phyloP scores from a whole-genome alignment of 2,113 vertebrate genomes.

The Chionis minor region DNA sequence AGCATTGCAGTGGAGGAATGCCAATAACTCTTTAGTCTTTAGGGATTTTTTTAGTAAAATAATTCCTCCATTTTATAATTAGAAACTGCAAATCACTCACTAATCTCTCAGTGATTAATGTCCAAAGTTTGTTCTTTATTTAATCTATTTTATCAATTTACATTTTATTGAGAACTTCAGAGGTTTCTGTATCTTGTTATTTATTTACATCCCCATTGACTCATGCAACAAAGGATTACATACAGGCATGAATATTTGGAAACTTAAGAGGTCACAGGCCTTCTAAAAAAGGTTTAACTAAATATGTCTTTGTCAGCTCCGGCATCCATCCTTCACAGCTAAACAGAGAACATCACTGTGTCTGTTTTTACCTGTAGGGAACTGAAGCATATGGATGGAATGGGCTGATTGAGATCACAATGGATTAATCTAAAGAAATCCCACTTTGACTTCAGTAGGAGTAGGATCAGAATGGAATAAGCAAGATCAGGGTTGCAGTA shows the following conservation, averaged over 20 bases:
- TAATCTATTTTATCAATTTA: not conserved
- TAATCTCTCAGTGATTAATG: not conserved
- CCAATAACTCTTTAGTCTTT: not conserved
- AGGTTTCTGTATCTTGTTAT: not conserved
- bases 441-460: not conserved
- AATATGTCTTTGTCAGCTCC: not conserved
- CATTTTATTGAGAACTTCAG: not conserved
- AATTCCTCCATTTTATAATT: constrained; percentile 7
- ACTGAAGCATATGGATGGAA: not conserved
- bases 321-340: not conserved
- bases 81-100: not conserved
- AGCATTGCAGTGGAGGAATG: not conserved
- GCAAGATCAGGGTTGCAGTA: not conserved
- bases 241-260: not conserved
- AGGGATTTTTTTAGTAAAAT: not conserved
- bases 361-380: not conserved
- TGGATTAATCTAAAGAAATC: not conserved
- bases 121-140: not conserved
- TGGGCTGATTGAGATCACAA: not conserved
- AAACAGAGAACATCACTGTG: not conserved
- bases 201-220: not conserved
- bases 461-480: not conserved
- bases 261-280: not conserved
- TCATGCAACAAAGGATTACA: not conserved
- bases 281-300: not conserved